Evolutionary conservation across 2,888 invertebrate genomes (phyloP).

Genomic region (Catotricha subobsoleta): DNA sequence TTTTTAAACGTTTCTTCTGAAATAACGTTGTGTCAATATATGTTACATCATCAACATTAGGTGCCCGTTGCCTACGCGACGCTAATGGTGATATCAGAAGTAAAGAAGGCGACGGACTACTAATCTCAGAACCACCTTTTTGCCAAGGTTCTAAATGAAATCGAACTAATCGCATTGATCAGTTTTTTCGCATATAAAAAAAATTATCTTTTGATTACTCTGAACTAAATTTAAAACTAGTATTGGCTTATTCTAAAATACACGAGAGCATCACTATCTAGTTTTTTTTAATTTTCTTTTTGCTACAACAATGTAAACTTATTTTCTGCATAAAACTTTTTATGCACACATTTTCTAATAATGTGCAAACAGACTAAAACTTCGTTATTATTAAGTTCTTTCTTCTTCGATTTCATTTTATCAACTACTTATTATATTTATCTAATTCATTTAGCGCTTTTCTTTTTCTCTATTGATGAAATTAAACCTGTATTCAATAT

Average conservation of each 20-base stretch:
- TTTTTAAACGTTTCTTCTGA: neutral
- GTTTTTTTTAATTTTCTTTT: no score
- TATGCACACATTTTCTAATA: no score
- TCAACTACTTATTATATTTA: neutral
- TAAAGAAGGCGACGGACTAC: conserved; percentile 13
- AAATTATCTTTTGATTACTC: no score
- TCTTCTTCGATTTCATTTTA: neutral
- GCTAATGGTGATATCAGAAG: conserved; percentile 21
- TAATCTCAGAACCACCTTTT: conserved; percentile 24
- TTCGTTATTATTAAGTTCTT: neutral
- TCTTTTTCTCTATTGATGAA: no score
- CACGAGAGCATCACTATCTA: no score
- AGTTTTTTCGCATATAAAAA: neutral
- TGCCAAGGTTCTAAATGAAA: conserved; percentile 30
- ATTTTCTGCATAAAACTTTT: no score
- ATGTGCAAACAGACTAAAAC: neutral
- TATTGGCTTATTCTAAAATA: no score
- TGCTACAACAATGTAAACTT: no score
- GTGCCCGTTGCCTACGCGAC: conserved; percentile 24
- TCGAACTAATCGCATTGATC: conserved; percentile 27
- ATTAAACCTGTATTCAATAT: no score
- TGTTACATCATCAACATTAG: conserved; percentile 21
- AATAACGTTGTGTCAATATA: conserved; percentile 13
- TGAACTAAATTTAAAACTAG: no score
- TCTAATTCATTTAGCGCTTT: no score